phyloP scores from a whole-genome alignment of 2,888 invertebrate genomes.

The Cheilosia soror region DNA sequence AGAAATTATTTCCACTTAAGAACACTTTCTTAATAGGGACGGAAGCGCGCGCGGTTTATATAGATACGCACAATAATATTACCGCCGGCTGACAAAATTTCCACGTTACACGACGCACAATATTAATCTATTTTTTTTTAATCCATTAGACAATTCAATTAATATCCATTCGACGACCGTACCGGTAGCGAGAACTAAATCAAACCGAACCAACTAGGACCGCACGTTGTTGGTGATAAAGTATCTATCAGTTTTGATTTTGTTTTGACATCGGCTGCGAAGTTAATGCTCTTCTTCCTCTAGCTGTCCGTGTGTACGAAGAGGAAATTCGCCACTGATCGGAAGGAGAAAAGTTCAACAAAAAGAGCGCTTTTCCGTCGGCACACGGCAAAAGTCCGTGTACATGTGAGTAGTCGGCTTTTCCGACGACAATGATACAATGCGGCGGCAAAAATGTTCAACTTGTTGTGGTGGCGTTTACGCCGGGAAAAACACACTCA shows the following conservation, averaged over 20 bases:
- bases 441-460: constrained; percentile 17
- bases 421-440: constrained; percentile 48
- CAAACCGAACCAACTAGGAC: constrained; percentile 10
- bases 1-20: constrained; percentile 2
- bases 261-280: constrained; percentile 34
- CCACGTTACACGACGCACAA: too few species aligned
- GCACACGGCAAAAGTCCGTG: constrained; percentile 19
- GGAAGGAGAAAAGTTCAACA: constrained; percentile 26
- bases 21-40: not conserved
- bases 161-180: not conserved
- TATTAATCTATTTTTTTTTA: not conserved
- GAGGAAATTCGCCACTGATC: constrained; percentile 57
- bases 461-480: constrained; percentile 10
- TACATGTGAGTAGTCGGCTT: constrained; percentile 25
- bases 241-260: constrained; percentile 49
- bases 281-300: constrained; percentile 22
- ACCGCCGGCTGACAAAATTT: too few species aligned
- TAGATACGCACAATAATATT: too few species aligned
- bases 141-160: not conserved
- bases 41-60: not conserved
- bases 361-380: constrained; percentile 8
- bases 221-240: constrained; percentile 19
- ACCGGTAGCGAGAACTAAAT: not conserved
- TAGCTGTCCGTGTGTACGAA: constrained; percentile 28
- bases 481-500: constrained; percentile 33